Evolutionary conservation across 2,888 invertebrate genomes (phyloP), one percentile per base, ranked within the genome.

Genomic region (Andrena trimmerana): DNA sequence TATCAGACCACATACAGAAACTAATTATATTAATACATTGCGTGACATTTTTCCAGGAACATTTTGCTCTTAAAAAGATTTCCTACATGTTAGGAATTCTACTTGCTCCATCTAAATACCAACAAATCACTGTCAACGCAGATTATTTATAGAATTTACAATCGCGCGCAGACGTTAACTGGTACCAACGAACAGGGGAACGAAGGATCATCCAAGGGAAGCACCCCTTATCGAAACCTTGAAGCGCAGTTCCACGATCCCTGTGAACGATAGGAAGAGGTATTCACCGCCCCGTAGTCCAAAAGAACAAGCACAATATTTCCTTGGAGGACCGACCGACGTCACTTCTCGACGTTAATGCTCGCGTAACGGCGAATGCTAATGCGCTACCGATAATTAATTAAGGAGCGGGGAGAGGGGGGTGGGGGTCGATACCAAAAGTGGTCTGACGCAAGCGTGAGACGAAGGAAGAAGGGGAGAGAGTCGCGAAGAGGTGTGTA

Each of bases 351-450:
- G 68, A 59, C 69, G 78, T 76, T 74, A 74, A 78, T 68, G 67
- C 75, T 82, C 71, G 65, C 71, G 85, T 42, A 67, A 69, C 75
- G 74, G 74, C 71, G 80, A 78, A 82, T 82, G 85, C 86, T 86
- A 85, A 89, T 88, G 85, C 85, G 76, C 63, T 78, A 79, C 75
- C 89, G 87, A 90, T 91, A 91, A 91, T 90, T 91, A 91, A 90
- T 90, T 89, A 88, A 90, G 88, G 16, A 13, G 54, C 0, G 20
- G 13, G 89, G 91, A 3, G 8, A 3, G 7, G 42, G 31, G 31
- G 31, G 6, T 0, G 31, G 57, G 57, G 90, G 90, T 90, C 91
- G 90, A 90, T 90, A 86, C 80, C 83, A 79, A 86, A 88, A 88
- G 83, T 89, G 81, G 85, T 86, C 84, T 89, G 90, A 89, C 86